These are phyloP conservation scores for Hylomyscus alleni DNA, from an alignment of 2,797 vertebrate species.

Conservation along the genomic window DNA sequence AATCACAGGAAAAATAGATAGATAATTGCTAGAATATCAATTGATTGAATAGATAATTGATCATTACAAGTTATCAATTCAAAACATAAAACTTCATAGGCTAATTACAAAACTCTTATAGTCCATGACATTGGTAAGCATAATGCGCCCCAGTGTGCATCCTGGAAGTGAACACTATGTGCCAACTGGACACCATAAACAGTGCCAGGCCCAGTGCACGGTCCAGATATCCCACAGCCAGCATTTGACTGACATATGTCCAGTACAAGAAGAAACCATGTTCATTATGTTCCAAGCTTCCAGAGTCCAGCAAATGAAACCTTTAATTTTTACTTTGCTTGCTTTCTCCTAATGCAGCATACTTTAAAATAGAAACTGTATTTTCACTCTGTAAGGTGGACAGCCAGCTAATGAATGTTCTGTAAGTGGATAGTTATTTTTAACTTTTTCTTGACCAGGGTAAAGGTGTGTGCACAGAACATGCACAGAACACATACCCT, in stretches of 20 bases:
- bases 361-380: constrained; percentile 32
- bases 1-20: too few species aligned
- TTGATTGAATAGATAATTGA: too few species aligned
- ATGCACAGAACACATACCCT: too few species aligned
- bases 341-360: not conserved
- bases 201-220: constrained; percentile 21
- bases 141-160: constrained; percentile 13
- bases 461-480: not conserved
- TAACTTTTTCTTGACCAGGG: constrained; percentile 18
- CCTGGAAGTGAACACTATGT: not conserved
- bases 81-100: constrained; percentile 1
- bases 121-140: constrained; percentile 1
- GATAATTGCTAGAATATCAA: too few species aligned
- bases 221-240: constrained; percentile 3
- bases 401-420: not conserved
- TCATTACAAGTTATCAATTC: not conserved
- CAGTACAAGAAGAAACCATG: constrained; percentile 17
- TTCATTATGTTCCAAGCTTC: constrained; percentile 2
- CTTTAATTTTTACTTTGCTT: not conserved
- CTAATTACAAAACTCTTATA: not conserved
- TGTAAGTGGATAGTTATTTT: constrained; percentile 39
- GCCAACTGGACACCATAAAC: not conserved
- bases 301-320: not conserved
- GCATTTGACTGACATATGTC: constrained; percentile 10
- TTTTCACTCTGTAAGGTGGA: not conserved